phyloP scores from a whole-genome alignment of 2,888 invertebrate species.

The Chrysodeixis includens region DNA sequence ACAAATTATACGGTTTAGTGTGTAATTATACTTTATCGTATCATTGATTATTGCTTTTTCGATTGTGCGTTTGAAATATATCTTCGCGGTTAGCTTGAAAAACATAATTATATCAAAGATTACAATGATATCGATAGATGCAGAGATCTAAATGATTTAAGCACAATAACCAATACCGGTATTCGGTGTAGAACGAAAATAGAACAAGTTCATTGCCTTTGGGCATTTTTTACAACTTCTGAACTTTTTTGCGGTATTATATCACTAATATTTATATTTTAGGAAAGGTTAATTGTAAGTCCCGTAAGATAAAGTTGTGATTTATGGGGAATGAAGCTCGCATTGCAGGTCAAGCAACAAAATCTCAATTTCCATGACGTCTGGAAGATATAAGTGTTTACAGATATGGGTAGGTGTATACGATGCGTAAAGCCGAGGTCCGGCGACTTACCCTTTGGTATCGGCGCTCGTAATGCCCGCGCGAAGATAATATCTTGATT shows the following conservation, averaged over 20 bases:
- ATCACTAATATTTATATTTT: not conserved
- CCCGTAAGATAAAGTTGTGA: no score
- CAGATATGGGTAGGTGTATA: constrained; percentile 43
- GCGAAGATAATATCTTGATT: constrained; percentile 87
- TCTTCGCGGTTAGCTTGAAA: constrained; percentile 60
- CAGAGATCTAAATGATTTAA: constrained; percentile 50
- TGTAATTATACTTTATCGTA: constrained; percentile 82
- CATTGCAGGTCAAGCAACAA: not conserved
- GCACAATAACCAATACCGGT: constrained; percentile 39
- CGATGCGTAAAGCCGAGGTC: constrained; percentile 60
- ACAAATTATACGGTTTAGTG: constrained; percentile 82
- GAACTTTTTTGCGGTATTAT: constrained; percentile 1
- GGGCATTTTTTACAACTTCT: not conserved
- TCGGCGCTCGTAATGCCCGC: constrained; percentile 80
- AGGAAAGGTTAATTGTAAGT: not conserved
- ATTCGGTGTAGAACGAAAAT: constrained; percentile 37
- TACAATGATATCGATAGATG: constrained; percentile 56
- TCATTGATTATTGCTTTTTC: constrained; percentile 85
- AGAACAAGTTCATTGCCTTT: constrained; percentile 44
- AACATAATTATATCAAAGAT: constrained; percentile 56
- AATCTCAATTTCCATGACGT: constrained; percentile 7
- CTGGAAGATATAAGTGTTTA: constrained; percentile 17
- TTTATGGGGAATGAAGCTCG: not conserved
- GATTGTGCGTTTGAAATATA: constrained; percentile 74
- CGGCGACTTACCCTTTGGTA: constrained; percentile 80